phyloP scores from a whole-genome alignment of 2,888 invertebrate species.

The Ectobius pallidus region DNA sequence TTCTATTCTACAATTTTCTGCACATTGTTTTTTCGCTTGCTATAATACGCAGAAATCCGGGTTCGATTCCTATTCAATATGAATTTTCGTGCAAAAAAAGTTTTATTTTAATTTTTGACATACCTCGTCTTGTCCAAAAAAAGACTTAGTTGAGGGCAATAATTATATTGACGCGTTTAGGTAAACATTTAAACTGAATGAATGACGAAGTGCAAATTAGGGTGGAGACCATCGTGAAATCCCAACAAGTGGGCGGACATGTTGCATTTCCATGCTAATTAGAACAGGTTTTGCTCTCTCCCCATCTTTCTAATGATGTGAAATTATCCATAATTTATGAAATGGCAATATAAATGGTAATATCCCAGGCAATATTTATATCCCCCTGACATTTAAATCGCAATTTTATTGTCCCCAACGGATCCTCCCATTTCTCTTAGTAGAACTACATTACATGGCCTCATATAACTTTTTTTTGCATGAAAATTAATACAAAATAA shows the following conservation, averaged over 20 bases:
- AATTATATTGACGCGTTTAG: too few relatives aligned
- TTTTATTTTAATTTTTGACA: too few relatives aligned
- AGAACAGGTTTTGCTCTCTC: neutral
- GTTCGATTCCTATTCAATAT: too few relatives aligned
- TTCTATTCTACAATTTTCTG: too few relatives aligned
- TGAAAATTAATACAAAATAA: neutral
- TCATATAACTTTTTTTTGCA: neutral
- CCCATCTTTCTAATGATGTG: neutral
- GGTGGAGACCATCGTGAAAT: neutral
- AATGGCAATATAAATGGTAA: slow-evolving; percentile 23
- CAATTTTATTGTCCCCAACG: slow-evolving; percentile 5
- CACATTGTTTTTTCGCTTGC: too few relatives aligned
- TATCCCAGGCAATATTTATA: slow-evolving; percentile 18
- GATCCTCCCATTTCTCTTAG: neutral
- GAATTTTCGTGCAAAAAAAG: too few relatives aligned
- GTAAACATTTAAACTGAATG: neutral
- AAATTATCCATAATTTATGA: slow-evolving; percentile 24
- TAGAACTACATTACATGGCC: too few relatives aligned
- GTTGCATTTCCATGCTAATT: slow-evolving; percentile 21
- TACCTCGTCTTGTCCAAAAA: too few relatives aligned
- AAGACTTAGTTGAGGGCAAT: too few relatives aligned
- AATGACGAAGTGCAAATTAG: neutral
- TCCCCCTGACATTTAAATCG: neutral
- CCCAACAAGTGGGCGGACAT: neutral
- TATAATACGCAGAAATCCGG: too few relatives aligned